A percentile compares a stretch with the other conserved stretches of the same genome.
Evolutionary conservation across 2,797 vertebrate genomes (phyloP).

Genomic region (Aplochiton taeniatus): DNA sequence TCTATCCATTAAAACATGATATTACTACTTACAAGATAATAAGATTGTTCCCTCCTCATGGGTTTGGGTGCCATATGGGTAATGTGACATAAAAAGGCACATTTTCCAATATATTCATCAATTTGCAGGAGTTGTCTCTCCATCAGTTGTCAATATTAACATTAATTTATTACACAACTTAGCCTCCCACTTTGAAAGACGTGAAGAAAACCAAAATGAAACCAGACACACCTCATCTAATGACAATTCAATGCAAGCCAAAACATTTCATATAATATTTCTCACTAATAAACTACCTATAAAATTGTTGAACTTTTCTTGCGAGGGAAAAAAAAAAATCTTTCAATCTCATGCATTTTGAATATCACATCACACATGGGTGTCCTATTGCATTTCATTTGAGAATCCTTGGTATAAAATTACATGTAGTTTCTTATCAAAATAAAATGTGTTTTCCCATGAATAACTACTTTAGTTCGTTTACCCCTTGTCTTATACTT

Average conservation of each 20-base stretch:
- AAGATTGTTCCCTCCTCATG: constrained; percentile 31
- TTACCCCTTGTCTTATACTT: constrained; percentile 90
- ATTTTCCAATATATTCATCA: constrained; percentile 86
- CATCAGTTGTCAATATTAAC: constrained; percentile 81
- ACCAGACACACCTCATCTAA: constrained; percentile 78
- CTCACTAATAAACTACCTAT: constrained; percentile 70
- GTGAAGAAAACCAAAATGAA: constrained; percentile 83
- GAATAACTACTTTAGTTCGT: constrained; percentile 82
- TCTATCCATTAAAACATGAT: constrained; percentile 56
- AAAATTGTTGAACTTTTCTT: constrained; percentile 71
- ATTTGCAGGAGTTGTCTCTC: constrained; percentile 73
- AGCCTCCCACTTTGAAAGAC: constrained; percentile 78
- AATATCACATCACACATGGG: constrained; percentile 71
- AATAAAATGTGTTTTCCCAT: constrained; percentile 90
- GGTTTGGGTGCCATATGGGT: constrained; percentile 53
- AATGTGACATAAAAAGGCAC: constrained; percentile 86
- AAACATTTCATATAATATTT: constrained; percentile 76
- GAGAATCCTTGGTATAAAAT: constrained; percentile 89
- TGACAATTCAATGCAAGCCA: constrained; percentile 88
- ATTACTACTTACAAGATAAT: constrained; percentile 57
- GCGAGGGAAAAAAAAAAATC: constrained; percentile 62
- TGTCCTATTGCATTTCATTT: constrained; percentile 77
- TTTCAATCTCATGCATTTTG: constrained; percentile 85
- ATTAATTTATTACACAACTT: neutral
- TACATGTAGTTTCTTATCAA: constrained; percentile 86